phyloP scores from a whole-genome alignment of 2,113 vertebrate genomes.

The Pollachius pollachius region DNA sequence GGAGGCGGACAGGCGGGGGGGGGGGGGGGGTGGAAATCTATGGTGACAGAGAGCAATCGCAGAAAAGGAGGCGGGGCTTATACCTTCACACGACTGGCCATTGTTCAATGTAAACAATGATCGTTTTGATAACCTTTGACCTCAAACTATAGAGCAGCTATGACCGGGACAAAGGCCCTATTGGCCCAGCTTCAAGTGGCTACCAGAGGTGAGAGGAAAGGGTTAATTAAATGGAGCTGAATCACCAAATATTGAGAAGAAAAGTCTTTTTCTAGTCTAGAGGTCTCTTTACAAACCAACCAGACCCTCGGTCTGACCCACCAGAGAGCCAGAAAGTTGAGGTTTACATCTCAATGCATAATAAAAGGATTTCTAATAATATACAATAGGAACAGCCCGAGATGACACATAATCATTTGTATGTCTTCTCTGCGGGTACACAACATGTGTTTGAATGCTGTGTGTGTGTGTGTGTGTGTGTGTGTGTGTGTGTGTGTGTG shows the following conservation, averaged over 20 bases:
- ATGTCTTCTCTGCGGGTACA: neutral
- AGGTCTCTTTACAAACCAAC: constrained; percentile 7
- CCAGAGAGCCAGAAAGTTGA: neutral
- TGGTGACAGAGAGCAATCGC: neutral
- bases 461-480: constrained; percentile 2
- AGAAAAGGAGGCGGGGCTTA: constrained; percentile 7
- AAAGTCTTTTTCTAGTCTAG: constrained; percentile 6
- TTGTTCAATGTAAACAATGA: constrained; percentile 64
- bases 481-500: neutral
- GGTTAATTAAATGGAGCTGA: constrained; percentile 47
- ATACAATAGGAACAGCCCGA: neutral
- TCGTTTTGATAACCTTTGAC: constrained; percentile 63
- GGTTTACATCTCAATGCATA: no score
- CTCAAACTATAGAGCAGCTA: constrained; percentile 29
- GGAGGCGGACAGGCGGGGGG: neutral
- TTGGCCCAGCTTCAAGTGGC: constrained; percentile 31
- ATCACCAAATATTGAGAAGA: constrained; percentile 18
- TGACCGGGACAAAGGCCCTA: constrained; percentile 23
- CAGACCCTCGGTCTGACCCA: constrained; percentile 5
- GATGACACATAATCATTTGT: neutral
- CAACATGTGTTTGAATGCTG: constrained; percentile 39
- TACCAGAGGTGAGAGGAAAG: constrained; percentile 45
- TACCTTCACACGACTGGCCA: constrained; percentile 35
- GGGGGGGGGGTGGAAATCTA: neutral
- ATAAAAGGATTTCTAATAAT: no score